Percentiles rank a stretch among this genome's conserved stretches.
phyloP scores from a whole-genome alignment of 2,888 invertebrate genomes.

The Tuta absoluta region DNA sequence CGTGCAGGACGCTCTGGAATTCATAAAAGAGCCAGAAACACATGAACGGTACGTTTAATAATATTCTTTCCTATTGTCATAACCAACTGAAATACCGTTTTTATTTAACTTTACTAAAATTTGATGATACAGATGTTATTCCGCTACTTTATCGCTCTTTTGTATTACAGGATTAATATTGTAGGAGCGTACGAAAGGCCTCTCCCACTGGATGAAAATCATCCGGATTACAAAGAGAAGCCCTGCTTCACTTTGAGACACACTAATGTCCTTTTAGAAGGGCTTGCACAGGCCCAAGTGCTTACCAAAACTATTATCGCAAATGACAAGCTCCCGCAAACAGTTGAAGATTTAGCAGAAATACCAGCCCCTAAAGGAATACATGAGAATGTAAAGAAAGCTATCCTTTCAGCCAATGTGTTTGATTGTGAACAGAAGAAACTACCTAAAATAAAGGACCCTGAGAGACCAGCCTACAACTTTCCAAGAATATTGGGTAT shows the following conservation, averaged over 20 bases:
- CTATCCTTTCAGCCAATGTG: slow-evolving; percentile 84
- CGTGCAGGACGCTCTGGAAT: slow-evolving; percentile 83
- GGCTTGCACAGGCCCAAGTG: slow-evolving; percentile 89
- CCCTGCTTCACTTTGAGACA: slow-evolving; percentile 82
- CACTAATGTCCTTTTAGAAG: slow-evolving; percentile 85
- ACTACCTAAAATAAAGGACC: slow-evolving; percentile 87
- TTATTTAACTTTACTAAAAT: neutral
- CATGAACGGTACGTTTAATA: slow-evolving; percentile 51
- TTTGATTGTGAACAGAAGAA: slow-evolving; percentile 90
- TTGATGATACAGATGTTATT: neutral
- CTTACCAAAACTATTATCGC: slow-evolving; percentile 88
- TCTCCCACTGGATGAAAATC: slow-evolving; percentile 76
- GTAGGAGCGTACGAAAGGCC: slow-evolving; percentile 69
- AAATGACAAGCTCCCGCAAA: slow-evolving; percentile 82
- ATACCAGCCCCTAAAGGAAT: slow-evolving; percentile 74
- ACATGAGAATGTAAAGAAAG: slow-evolving; percentile 83
- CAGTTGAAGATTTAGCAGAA: slow-evolving; percentile 76
- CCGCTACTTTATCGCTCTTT: neutral
- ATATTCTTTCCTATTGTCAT: neutral
- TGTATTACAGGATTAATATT: slow-evolving; percentile 59
- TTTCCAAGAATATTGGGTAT: slow-evolving; percentile 89
- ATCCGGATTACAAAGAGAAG: slow-evolving; percentile 84
- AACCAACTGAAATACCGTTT: neutral
- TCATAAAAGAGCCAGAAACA: slow-evolving; percentile 67
- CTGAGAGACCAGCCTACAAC: slow-evolving; percentile 85